phyloP scores from a whole-genome alignment of 2,888 invertebrate species.

The Nemapogon koenigi region DNA sequence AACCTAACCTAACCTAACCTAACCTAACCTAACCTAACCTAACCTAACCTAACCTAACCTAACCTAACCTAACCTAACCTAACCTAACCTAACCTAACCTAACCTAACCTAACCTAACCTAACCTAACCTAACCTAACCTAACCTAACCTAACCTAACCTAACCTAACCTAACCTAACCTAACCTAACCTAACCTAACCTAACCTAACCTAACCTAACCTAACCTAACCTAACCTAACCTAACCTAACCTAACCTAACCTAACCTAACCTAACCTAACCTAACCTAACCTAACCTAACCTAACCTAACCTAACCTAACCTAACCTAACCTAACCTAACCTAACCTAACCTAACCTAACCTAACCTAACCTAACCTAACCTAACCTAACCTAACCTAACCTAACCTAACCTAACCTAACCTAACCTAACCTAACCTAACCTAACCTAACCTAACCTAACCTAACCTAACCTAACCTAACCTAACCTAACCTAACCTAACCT shows the following conservation, averaged over 20 bases:
- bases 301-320: constrained; percentile 14
- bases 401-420: constrained; percentile 17
- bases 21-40: constrained; percentile 20
- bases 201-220: no score
- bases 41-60: constrained; percentile 19
- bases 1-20: constrained; percentile 16
- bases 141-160: constrained; percentile 16
- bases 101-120: constrained; percentile 18
- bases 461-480: constrained; percentile 17
- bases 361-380: constrained; percentile 16
- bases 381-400: constrained; percentile 17
- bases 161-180: constrained; percentile 15
- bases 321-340: constrained; percentile 14
- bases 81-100: constrained; percentile 18
- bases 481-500: constrained; percentile 19
- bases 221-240: no score
- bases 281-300: constrained; percentile 14
- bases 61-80: constrained; percentile 20
- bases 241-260: no score
- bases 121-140: constrained; percentile 19
- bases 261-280: no score
- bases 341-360: constrained; percentile 14
- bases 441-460: constrained; percentile 17
- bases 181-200: no score
- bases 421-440: constrained; percentile 17